phyloP scores from a whole-genome alignment of 1,140 invertebrate species.

The Elysia chlorotica region DNA sequence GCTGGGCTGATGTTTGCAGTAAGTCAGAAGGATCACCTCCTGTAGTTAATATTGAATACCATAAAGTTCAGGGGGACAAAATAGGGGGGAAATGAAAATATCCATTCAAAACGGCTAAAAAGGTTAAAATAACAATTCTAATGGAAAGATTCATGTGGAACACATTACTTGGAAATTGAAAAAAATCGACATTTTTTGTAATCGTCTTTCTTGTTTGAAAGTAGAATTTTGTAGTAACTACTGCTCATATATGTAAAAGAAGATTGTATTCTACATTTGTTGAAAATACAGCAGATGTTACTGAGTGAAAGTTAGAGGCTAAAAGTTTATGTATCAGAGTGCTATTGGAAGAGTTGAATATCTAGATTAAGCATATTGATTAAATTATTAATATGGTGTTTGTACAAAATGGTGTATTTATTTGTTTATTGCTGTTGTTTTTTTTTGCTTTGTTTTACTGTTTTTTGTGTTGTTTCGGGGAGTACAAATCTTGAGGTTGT shows the following conservation, averaged over 20 bases:
- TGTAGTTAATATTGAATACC: too few relatives aligned
- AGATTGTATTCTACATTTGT: too few relatives aligned
- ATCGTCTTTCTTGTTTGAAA: background rate
- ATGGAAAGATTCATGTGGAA: background rate
- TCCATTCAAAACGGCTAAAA: background rate
- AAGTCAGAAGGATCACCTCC: background rate
- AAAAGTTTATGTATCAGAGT: too few relatives aligned
- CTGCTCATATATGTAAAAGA: too few relatives aligned
- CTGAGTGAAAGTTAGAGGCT: too few relatives aligned
- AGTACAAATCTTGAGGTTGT: background rate
- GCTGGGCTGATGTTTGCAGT: background rate
- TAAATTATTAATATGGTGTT: too few relatives aligned
- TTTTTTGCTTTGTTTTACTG: background rate
- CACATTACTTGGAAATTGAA: background rate
- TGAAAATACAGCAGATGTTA: too few relatives aligned
- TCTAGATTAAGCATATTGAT: too few relatives aligned
- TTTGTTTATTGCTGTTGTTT: background rate
- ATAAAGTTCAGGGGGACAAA: too few relatives aligned
- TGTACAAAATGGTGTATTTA: too few relatives aligned
- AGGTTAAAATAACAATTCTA: background rate
- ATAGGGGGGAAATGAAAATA: background rate
- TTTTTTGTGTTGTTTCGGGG: background rate
- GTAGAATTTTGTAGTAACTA: background rate
- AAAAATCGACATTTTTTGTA: too few relatives aligned
- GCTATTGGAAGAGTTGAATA: too few relatives aligned